Base-by-base conservation (phyloP, 2,113 vertebrate species). In the Syngnathus floridae region DNA sequence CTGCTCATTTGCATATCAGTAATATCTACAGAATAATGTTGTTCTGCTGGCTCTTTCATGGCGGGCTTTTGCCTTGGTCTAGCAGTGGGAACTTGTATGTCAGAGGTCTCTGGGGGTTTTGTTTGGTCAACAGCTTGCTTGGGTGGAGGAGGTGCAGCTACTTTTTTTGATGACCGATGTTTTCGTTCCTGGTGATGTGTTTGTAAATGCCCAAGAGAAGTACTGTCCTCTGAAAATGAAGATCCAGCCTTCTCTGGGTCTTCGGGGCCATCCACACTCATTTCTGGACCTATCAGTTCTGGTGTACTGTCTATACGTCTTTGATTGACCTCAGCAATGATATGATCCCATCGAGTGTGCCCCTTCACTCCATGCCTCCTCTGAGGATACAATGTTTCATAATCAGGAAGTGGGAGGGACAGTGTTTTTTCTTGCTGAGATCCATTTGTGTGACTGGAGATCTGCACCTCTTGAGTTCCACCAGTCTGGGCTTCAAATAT, bases 281-380 rank as follows among this genome's bases (percentile, higher is more conserved):
- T 83, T 67, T 91, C 90, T 61, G 75, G 64, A 68, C 77, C 75
- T 22, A 66, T 16, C 11, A 80, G 35, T 17, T 69, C 51, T 37
- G 77, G 37, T 0, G 55, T 12, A 31, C 10, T 0, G 16, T 79
- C 82, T 65, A 67, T 82, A 12, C 82, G 59, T 72, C 69, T 89
- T 62, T 89, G 87, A 76, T 78, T 88, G 41, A 92, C 89, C 67
- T 91, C 87, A 19, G 91, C 89, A 16, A 91, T 78, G 35, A 92
- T 76, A 63, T 90, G 75, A 54, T 92, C 91, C 91, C 91, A 92
- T 40, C 52, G 79, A 13, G 75, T 83, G 0, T 87, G 78, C 11
- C 85, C 87, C 73, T 88, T 80, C 6, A 92, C 87, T 37, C 90
- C 90, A 11, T 91, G 91, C 54, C 87, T 89, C 62, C 80, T 91